Percentiles rank a stretch among this genome's conserved stretches.
Conservation (phyloP, 1,140 invertebrate species). For the Lucilia cuprina region DNA sequence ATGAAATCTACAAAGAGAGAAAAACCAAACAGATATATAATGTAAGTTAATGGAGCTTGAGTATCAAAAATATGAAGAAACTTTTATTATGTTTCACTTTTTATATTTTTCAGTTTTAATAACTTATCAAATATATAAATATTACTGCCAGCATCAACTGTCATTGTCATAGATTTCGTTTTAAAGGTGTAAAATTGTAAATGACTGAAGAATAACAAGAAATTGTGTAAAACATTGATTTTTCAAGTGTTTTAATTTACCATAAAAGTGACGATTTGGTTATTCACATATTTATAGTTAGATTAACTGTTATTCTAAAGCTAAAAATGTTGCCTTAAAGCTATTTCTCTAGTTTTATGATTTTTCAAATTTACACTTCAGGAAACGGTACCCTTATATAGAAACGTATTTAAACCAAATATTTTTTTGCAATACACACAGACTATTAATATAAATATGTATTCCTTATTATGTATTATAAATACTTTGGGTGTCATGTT, state of each 20-base stretch:
- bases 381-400: no score
- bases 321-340: no score
- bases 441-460: background rate
- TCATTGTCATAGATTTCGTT: background rate
- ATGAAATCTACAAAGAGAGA: constrained; percentile 47
- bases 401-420: no score
- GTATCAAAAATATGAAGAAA: background rate
- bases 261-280: no score
- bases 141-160: background rate
- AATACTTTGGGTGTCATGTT: background rate
- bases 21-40: background rate
- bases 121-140: constrained; percentile 8
- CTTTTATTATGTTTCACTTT: background rate
- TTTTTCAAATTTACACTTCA: no score
- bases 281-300: no score
- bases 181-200: background rate
- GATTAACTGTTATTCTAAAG: no score
- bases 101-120: background rate
- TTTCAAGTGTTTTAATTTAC: no score
- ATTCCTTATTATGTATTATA: background rate
- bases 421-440: background rate
- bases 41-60: background rate
- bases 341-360: no score
- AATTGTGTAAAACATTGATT: no score
- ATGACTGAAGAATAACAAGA: background rate